phyloP scores from a whole-genome alignment of 1,140 invertebrate genomes.

The Coelopa frigida region DNA sequence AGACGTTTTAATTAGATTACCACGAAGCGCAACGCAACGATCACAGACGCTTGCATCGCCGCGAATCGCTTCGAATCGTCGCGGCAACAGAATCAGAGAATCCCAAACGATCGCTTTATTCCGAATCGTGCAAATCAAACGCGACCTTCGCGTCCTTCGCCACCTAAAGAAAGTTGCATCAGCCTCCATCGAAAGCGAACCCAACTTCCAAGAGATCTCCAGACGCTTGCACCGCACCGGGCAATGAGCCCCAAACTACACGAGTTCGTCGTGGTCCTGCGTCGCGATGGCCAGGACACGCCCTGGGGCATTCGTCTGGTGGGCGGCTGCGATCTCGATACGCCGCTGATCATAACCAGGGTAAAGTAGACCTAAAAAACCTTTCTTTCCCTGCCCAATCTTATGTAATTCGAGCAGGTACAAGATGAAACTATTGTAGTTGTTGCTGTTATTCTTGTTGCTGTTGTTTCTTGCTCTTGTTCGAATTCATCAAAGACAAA shows the following conservation, averaged over 20 bases:
- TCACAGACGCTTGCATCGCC: background rate
- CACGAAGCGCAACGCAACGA: slow-evolving; percentile 2
- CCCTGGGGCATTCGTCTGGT: slow-evolving; percentile 89
- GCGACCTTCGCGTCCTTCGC: too few relatives aligned
- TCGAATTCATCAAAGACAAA: too few relatives aligned
- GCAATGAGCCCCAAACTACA: slow-evolving; percentile 56
- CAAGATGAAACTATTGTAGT: too few relatives aligned
- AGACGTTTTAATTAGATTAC: slow-evolving; percentile 24
- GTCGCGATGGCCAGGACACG: slow-evolving; percentile 63
- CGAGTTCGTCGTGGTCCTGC: slow-evolving; percentile 65
- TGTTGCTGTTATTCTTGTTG: too few relatives aligned
- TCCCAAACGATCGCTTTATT: too few relatives aligned
- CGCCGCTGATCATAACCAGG: slow-evolving; percentile 84
- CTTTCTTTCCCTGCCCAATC: too few relatives aligned
- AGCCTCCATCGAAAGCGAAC: too few relatives aligned
- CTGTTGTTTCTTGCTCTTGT: too few relatives aligned
- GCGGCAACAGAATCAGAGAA: too few relatives aligned
- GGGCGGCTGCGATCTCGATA: slow-evolving; percentile 80
- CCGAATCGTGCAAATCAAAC: background rate
- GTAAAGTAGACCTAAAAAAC: too few relatives aligned
- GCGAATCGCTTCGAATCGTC: background rate
- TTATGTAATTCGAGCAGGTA: too few relatives aligned
- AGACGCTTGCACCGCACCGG: slow-evolving; percentile 1
- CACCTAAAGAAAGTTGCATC: too few relatives aligned
- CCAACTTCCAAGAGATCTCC: background rate